Base-by-base conservation (phyloP, 2,888 invertebrate species). In the Aphidoletes aphidimyza region DNA sequence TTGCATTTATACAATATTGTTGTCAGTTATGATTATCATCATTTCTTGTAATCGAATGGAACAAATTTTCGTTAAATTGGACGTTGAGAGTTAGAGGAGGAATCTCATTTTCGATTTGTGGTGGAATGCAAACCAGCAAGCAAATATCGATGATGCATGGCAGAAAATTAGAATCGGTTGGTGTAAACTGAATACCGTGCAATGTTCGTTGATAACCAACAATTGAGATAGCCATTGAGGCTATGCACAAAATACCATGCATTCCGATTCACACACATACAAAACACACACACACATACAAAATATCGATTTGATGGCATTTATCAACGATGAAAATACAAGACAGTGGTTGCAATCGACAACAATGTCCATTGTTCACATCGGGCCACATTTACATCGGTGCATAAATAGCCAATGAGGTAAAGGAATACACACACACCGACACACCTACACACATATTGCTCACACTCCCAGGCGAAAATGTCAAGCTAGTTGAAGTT, bases 251-350 rank as follows among this genome's bases (percentile, higher is more conserved):
- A 47, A 47, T 47, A 17, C 17, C 47, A 47, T 47, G 47, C 47
- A 47, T 47, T 47, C 47, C 47, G 19, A 47, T 47, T 47, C 47
- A 47, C 47, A 47, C 47, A 49, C 49, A 49, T 19, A 49, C 19
- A 49, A 19, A 3, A 9, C 54, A 54, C 19, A 54, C n/a, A 26
- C 54, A 54, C 54, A 54, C 54, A 54, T 42, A 54, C 54, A 54
- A 14, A 69, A 69, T 69, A 69, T 69, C 69, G 69, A 69, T 69
- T 26, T 34, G 69, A 69, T 69, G 30, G 11, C 69, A 69, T 69
- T 42, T 69, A 69, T 69, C 34, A 69, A 30, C 69, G 19, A 54
- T 34, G 30, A 69, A 42, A 42, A 30, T 6, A 69, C 69, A 30
- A 69, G 30, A 34, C 34, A 69, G 30, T 69, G 69, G 30, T 69